A percentile compares a stretch with the other conserved stretches of the same genome.
These are phyloP conservation scores for Onthophagus sagittarius DNA, from an alignment of 2,888 invertebrate genomes.

Conservation along the genomic window DNA sequence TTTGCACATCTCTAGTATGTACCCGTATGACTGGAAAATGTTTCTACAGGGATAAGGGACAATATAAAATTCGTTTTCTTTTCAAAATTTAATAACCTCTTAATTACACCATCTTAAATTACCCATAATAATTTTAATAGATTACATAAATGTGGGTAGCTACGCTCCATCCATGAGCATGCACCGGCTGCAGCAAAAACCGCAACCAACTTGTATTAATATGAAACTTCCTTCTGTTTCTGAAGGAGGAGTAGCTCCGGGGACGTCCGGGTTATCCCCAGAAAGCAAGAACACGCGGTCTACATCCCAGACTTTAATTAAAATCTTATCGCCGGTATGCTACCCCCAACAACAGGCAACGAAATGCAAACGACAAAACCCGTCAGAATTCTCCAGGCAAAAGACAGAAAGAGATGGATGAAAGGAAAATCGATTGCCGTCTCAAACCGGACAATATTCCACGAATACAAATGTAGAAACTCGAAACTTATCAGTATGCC, in stretches of 20 bases:
- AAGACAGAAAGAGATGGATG: not conserved
- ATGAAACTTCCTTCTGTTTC: not conserved
- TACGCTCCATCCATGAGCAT: not conserved
- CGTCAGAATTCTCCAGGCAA: not conserved
- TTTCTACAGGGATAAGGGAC: too few species aligned
- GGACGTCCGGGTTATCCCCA: not conserved
- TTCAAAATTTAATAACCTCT: not conserved
- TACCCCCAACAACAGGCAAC: not conserved
- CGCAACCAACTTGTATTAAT: not conserved
- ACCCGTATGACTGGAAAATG: too few species aligned
- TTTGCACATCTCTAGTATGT: too few species aligned
- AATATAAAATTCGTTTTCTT: too few species aligned
- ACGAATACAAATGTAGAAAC: not conserved
- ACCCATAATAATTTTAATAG: not conserved
- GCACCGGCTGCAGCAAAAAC: not conserved
- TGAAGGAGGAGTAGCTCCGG: not conserved
- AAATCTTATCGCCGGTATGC: not conserved
- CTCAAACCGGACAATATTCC: not conserved
- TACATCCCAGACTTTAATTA: not conserved
- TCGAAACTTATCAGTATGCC: not conserved
- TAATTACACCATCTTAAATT: not conserved
- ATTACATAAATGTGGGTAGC: not conserved
- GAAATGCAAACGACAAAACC: not conserved
- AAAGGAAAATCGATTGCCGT: not conserved
- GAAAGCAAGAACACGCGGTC: not conserved